Base-by-base conservation (phyloP, 2,888 invertebrate genomes). In the Euspilapteryx auroguttella region DNA sequence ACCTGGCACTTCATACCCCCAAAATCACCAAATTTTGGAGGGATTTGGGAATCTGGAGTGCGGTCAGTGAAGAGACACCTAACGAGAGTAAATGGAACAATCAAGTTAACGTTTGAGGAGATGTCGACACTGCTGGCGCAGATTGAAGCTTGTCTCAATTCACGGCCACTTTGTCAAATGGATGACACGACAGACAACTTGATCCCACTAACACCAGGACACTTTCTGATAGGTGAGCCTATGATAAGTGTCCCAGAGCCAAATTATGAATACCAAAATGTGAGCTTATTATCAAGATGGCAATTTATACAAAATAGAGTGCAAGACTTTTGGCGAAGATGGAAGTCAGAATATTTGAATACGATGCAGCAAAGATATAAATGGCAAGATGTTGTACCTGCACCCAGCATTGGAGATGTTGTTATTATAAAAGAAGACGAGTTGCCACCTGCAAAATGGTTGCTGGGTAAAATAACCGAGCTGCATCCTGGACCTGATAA, bases 261-360 rank as follows among this genome's bases (percentile, higher is more conserved):
- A 14, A 21, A 28, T 23, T 33, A 34, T 27, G 25, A 34, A 1
- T 15, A 14, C 1, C 21, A 7, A 6, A 34, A 33, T 4, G 22
- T 30, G 4, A 29, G 25, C 8, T 17, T 29, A 11, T 23, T 37
- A 12, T 29, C 33, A 9, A 35, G 42, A 25, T 45, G 42, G 42
- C 41, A 42, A 24, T 14, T 42, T 2, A 25, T 38, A 3, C 43
- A 43, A 28, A 36, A 31, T 21, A 37, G 38, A 36, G 37, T 35
- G 3, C 39, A 43, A 32, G 34, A 40, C 24, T 43, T 46, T 12
- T 32, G 32, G 32, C 12, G 22, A 6, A 32, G 32, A 31, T 45
- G 44, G 44, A 31, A 31, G 7, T 25, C 33, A 11, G 43, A 44
- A 21, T 44, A 45, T 28, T 31, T 45, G 1, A 32, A 37, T 12